A percentile compares a stretch with the other conserved stretches of the same genome.
Conservation (phyloP, 2,113 vertebrate genomes). For the Percopsis transmontana region DNA sequence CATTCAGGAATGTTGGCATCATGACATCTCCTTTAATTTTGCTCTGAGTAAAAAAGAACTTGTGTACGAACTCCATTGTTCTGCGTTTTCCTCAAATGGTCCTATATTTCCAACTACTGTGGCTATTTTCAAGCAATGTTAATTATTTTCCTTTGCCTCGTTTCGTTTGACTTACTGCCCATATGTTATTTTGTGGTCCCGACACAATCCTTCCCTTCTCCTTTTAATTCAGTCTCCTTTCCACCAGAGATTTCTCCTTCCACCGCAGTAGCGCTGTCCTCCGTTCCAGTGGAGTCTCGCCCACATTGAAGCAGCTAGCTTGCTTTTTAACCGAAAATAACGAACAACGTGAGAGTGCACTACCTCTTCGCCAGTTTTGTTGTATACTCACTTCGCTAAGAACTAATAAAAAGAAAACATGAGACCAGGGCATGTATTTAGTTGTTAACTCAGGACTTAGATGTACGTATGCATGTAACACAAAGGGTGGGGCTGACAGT, state of each 20-base stretch:
- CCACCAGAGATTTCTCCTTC: too few species aligned
- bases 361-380: too few species aligned
- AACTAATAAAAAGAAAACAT: too few species aligned
- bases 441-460: too few species aligned
- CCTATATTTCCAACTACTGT: background rate
- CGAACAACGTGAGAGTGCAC: background rate
- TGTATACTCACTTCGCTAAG: too few species aligned
- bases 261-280: background rate
- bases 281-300: background rate
- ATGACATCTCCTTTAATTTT: slow-evolving; percentile 2
- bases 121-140: background rate
- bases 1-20: slow-evolving; percentile 23
- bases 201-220: background rate
- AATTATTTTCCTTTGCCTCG: background rate
- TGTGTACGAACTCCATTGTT: background rate
- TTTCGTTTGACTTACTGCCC: too few species aligned
- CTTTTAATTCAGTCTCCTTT: background rate
- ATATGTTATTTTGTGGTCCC: background rate
- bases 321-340: background rate
- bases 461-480: too few species aligned
- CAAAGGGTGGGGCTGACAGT: too few species aligned
- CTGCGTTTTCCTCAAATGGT: background rate
- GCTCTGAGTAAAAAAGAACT: slow-evolving; percentile 24
- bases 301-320: too few species aligned
- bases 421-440: too few species aligned